Evolutionary conservation across 2,113 vertebrate genomes (phyloP), one percentile per base, ranked within the genome.

Genomic region (Carassius carassius): DNA sequence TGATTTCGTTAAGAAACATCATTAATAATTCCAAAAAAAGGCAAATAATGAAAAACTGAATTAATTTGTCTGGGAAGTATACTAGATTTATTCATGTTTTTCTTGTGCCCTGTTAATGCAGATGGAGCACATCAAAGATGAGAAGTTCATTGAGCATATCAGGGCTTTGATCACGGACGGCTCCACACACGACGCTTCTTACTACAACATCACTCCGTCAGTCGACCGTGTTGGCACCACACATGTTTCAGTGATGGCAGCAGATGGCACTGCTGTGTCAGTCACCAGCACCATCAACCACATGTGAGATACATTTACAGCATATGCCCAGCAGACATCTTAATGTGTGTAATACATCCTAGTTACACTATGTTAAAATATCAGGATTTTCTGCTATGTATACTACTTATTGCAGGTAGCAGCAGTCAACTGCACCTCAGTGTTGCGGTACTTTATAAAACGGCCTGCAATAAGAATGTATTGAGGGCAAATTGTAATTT

Each of bases 221-320:
- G 16, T 51, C 0, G 91, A 90, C 16, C 87, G 72, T 1, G 21
- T 86, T 0, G 96, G 96, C 79, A 95, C 94, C 0, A 95, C 93
- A 7, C 95, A 96, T 10, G 85, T 96, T 56, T 95, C 96, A 0
- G 95, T 96, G 63, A 83, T 98, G 0, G 95, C 95, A n/a, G 88
- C 91, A 25, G 94, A 98, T 0, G 97, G 96, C 74, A 94, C 94
- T 16, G 96, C 95, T 0, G 96, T 97, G 47, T 96, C 97, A 0
- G 96, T 95, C 90, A 98, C 97, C 84, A 98, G 97, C 93, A 96
- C 96, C 88, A 97, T 98, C 90, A 98, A 98, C 90, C 91, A 94
- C 12, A 60, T 96, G 97, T 98, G 91, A 96, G 91, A 70, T 1
- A 29, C 13, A 17, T 14, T 1, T 41, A 25, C 7, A 41, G 35